Evolutionary conservation across 2,797 vertebrate species (phyloP), one percentile per base, ranked within the genome.

Genomic region (Prunella strophiata): DNA sequence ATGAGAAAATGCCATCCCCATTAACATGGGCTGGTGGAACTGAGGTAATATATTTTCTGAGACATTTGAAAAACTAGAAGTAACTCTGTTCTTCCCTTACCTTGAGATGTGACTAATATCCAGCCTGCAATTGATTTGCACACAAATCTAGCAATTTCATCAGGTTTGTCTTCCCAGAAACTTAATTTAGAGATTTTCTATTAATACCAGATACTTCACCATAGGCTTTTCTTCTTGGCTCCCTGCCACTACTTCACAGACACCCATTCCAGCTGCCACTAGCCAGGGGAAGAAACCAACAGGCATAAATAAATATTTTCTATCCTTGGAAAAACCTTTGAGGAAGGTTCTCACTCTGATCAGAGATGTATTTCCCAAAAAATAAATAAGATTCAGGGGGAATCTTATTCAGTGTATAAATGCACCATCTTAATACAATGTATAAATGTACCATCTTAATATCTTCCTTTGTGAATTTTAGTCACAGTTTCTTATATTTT

Each of bases 121-220:
- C 51, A 71, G 67, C 57, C 61, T 87, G 81, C 2, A 7, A 71
- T 36, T 65, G 59, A 92, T 87, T 88, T 92, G 75, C 68, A 62
- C 65, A 57, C 38, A 80, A 83, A 80, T 93, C 77, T 57, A 89
- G 48, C 59, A 85, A 90, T 95, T 93, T 88, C 61, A 73, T 78
- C 42, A 9, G 50, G 42, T 95, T 96, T 95, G 74, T 79, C 77
- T 85, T 81, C 70, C 71, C 81, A 71, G 67, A 88, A 95, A 95
- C 83, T 84, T 90, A 94, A 96, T 97, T 96, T 91, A 74, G 80
- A 85, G 34, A 55, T 96, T 94, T 97, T 89, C 71, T 96, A 93
- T 95, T 96, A 91, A 95, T 96, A 73, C 74, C 88, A 81, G 89
- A 82, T 93, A 81, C 77, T 87, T 79, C 50, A 79, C 29, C 25